Base-by-base conservation (phyloP, 2,888 invertebrate genomes). In the Mesorhabditis sp. region DNA sequence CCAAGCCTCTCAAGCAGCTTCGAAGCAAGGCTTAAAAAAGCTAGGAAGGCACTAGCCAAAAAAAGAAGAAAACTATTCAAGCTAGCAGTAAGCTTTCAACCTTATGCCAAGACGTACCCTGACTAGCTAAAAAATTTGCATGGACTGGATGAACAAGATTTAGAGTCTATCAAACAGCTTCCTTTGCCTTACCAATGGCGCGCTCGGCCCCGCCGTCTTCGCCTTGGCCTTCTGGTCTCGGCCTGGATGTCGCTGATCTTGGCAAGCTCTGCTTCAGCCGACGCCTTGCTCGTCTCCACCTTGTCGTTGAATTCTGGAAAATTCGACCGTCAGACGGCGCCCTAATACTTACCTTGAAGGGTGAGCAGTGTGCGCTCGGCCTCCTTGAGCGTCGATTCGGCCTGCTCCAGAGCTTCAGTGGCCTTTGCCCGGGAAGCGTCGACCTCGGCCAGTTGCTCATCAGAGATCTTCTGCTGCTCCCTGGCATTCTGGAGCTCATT, bases 241-340 rank as follows among this genome's bases (percentile, higher is more conserved):
- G 88, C 86, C 82, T 92, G 90, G 70, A 96, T 94, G 72, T 90
- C 90, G 0, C 91, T 90, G 28, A 95, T 91, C 67, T 90, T 90
- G 73, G 89, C 87, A 13, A 94, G 87, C 0, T 95, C 93, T 73
- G 91, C 89, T 63, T 91, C 89, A 0, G 96, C 95, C 76, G 91
- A 90, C 66, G 90, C 90, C 71, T 92, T 92, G 72, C 93, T 94
- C 75, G 91, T 91, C 77, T 92, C 91, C 0, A 95, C 94, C 87
- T 93, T 91, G 70, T 92, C 90, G 86, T 95, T 93, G 88, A 96
- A 97, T 85, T 83, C 76, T 70, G 62, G 89, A 41, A 93, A 15
- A 79, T 70, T 10, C 73, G n/a, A 65, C 4, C 66, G 41, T 65
- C 42, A 65, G 61, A 58, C 70, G 62, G 15, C 70, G 61, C 5